A percentile compares a stretch with the other conserved stretches of the same genome.
Conservation (phyloP, 2,888 invertebrate species). For the Helicoverpa assulta region DNA sequence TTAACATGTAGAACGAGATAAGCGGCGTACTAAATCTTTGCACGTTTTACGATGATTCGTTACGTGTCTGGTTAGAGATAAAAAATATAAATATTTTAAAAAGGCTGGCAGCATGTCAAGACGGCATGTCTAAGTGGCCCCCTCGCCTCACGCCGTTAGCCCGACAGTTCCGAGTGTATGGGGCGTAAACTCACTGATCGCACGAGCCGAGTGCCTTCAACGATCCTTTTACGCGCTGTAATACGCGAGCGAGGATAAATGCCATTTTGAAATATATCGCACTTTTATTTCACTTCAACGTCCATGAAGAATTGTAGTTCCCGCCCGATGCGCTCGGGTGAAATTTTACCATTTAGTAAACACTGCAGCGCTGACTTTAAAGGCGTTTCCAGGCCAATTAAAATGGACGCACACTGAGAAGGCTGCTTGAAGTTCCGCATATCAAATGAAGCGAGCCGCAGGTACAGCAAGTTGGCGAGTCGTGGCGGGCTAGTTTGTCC, state of each 20-base stretch:
- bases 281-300: constrained; percentile 61
- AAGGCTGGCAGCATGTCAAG: constrained; percentile 52
- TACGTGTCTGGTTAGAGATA: constrained; percentile 49
- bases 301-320: constrained; percentile 45
- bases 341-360: constrained; percentile 30
- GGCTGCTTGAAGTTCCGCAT: constrained; percentile 65
- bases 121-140: constrained; percentile 56
- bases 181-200: constrained; percentile 72
- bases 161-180: constrained; percentile 67
- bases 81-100: constrained; percentile 56
- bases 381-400: constrained; percentile 48
- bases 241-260: constrained; percentile 66
- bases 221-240: constrained; percentile 70
- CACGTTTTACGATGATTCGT: constrained; percentile 43
- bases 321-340: constrained; percentile 9
- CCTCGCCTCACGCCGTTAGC: constrained; percentile 59
- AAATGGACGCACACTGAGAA: constrained; percentile 36
- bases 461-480: constrained; percentile 62
- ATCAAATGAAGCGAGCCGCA: constrained; percentile 69
- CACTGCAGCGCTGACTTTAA: constrained; percentile 29
- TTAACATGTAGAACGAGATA: constrained; percentile 28
- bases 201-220: constrained; percentile 69
- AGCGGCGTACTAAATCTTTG: constrained; percentile 25
- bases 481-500: constrained; percentile 58
- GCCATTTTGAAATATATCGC: constrained; percentile 62